Percentiles rank a stretch among this genome's conserved stretches.
Conservation (phyloP, 1,140 invertebrate genomes). For the Hyphantria cunea region DNA sequence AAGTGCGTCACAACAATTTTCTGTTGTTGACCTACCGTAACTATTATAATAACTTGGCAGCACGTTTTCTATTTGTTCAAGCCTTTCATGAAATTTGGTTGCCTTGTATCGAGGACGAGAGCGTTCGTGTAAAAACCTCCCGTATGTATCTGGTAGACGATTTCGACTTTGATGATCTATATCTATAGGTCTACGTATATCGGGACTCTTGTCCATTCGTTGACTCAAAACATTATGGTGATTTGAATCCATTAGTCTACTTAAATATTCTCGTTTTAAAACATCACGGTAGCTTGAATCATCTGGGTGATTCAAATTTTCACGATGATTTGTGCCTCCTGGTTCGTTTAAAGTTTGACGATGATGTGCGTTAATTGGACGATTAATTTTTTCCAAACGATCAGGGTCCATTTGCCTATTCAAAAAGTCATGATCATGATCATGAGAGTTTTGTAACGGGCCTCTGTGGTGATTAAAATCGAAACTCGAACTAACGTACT, state of each 20-base stretch:
- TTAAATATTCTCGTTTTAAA: not conserved
- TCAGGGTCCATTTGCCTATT: no score
- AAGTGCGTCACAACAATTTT: slow-evolving; percentile 44
- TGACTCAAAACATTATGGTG: not conserved
- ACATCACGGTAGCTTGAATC: not conserved
- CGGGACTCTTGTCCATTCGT: not conserved
- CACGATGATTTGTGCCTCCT: not conserved
- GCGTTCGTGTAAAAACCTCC: not conserved
- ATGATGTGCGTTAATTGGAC: not conserved
- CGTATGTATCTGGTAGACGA: not conserved
- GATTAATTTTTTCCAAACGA: not conserved
- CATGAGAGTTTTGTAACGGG: no score
- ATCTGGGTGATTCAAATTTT: not conserved
- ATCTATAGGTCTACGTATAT: not conserved
- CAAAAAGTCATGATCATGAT: no score
- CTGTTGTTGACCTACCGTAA: not conserved
- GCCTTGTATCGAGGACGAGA: not conserved
- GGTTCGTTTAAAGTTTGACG: no score
- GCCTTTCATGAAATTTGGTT: slow-evolving; percentile 50
- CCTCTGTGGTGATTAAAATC: no score
- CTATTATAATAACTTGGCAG: slow-evolving; percentile 25
- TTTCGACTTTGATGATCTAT: not conserved
- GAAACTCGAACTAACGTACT: no score
- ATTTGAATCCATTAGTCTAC: not conserved
- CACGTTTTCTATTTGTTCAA: slow-evolving; percentile 44